Conservation (phyloP, 2,113 vertebrate genomes). For the Electrona antarctica region DNA sequence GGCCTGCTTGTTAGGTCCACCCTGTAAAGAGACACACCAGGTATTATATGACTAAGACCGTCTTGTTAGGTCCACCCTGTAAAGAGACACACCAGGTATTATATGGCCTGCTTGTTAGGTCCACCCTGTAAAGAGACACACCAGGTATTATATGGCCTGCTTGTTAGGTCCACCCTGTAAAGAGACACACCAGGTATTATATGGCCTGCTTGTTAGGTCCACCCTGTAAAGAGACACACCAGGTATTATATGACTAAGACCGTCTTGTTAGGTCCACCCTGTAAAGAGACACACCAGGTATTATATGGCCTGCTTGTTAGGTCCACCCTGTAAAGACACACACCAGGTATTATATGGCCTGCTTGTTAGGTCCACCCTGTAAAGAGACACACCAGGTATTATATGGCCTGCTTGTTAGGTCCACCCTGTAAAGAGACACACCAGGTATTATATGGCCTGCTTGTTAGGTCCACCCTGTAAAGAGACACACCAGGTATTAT, state of each 20-base stretch:
- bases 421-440: slow-evolving; percentile 84
- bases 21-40: slow-evolving; percentile 75
- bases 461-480: slow-evolving; percentile 95
- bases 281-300: slow-evolving; percentile 39
- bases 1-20: slow-evolving; percentile 93
- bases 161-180: slow-evolving; percentile 95
- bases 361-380: slow-evolving; percentile 94
- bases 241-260: not conserved
- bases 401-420: slow-evolving; percentile 86
- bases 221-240: slow-evolving; percentile 79
- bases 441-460: slow-evolving; percentile 14
- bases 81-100: slow-evolving; percentile 31
- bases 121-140: slow-evolving; percentile 84
- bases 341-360: not conserved
- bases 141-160: slow-evolving; percentile 14
- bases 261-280: slow-evolving; percentile 89
- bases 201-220: slow-evolving; percentile 90
- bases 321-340: slow-evolving; percentile 86
- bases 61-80: slow-evolving; percentile 90
- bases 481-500: slow-evolving; percentile 10
- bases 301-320: slow-evolving; percentile 83
- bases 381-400: slow-evolving; percentile 31
- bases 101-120: slow-evolving; percentile 86
- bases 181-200: slow-evolving; percentile 10
- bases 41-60: not conserved